phyloP scores from a whole-genome alignment of 2,888 invertebrate genomes.

The Tortrix viridana region DNA sequence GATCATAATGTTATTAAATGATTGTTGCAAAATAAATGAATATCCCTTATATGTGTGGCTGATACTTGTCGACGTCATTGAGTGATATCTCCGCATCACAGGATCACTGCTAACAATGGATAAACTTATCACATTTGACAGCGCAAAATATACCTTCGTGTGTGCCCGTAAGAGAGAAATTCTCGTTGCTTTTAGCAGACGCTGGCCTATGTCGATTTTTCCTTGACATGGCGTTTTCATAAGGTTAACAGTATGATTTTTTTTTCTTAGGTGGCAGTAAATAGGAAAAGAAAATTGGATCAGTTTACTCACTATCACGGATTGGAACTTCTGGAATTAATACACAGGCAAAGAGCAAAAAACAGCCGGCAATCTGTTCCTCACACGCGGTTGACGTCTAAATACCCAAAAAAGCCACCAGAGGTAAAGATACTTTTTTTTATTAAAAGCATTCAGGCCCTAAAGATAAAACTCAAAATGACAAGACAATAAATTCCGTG shows the following conservation, averaged over 20 bases:
- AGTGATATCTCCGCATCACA: too few species aligned
- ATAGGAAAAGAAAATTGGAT: slow-evolving; percentile 94
- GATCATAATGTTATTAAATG: too few species aligned
- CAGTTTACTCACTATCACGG: slow-evolving; percentile 92
- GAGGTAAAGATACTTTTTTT: slow-evolving; percentile 66
- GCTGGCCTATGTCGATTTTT: neutral
- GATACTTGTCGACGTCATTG: too few species aligned
- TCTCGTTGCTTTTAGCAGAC: too few species aligned
- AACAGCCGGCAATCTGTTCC: slow-evolving; percentile 77
- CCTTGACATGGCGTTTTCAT: neutral
- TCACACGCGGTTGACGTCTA: slow-evolving; percentile 74
- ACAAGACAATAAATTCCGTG: too few species aligned
- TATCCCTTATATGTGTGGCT: too few species aligned
- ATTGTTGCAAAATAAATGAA: too few species aligned
- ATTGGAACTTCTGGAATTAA: slow-evolving; percentile 89
- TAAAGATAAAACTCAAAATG: neutral
- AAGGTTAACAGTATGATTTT: slow-evolving; percentile 2
- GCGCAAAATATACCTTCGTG: too few species aligned
- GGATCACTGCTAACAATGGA: too few species aligned
- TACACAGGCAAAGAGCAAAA: slow-evolving; percentile 81
- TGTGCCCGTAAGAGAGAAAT: too few species aligned
- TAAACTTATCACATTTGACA: too few species aligned
- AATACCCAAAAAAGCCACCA: slow-evolving; percentile 83
- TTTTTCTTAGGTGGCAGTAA: slow-evolving; percentile 86
- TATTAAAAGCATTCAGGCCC: neutral